These are phyloP conservation scores for Hippocampus barbouri DNA, from an alignment of 2,113 vertebrate genomes.

Conservation along the genomic window DNA sequence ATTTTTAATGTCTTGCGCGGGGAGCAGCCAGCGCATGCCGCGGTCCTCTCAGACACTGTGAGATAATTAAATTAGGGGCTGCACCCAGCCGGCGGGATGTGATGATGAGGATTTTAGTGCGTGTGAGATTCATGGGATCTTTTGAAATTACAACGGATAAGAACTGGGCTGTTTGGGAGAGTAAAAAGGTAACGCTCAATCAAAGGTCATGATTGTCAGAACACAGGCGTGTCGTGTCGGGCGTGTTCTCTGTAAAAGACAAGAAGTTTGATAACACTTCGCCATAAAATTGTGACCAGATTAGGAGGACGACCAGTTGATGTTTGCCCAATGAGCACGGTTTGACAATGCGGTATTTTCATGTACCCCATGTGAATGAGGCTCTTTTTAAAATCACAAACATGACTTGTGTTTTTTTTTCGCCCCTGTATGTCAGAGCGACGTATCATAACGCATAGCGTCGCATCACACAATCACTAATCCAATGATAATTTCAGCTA, in stretches of 20 bases:
- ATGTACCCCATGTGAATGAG: too few relatives aligned
- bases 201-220: background rate
- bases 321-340: too few relatives aligned
- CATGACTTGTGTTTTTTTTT: too few relatives aligned
- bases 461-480: background rate
- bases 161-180: background rate
- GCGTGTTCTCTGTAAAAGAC: background rate
- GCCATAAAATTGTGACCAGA: too few relatives aligned
- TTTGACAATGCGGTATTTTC: too few relatives aligned
- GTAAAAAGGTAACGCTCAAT: background rate
- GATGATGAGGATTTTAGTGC: conserved; percentile 32
- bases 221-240: background rate
- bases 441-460: too few relatives aligned
- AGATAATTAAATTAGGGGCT: conserved; percentile 61
- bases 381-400: too few relatives aligned
- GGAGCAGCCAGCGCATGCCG: conserved; percentile 37
- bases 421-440: background rate
- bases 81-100: conserved; percentile 45
- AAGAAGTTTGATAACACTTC: too few relatives aligned
- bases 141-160: background rate
- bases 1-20: conserved; percentile 44
- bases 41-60: conserved; percentile 38
- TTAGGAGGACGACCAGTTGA: too few relatives aligned
- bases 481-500: background rate
- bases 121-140: conserved; percentile 16